Base-by-base conservation (phyloP, 2,113 vertebrate species). In the Microcebus tavaratra region DNA sequence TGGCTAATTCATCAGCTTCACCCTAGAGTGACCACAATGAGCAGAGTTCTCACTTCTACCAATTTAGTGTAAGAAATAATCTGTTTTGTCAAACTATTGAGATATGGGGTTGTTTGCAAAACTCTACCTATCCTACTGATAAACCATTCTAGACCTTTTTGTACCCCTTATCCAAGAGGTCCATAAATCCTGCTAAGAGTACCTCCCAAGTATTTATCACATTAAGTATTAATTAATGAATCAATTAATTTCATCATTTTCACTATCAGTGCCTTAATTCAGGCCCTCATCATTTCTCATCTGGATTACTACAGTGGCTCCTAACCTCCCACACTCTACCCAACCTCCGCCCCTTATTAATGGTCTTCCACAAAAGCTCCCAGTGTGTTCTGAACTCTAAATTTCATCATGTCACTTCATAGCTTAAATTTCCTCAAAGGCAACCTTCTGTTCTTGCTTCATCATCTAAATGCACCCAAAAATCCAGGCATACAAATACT, bases 301-400 rank as follows among this genome's bases (percentile, higher is more conserved):
- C 23, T 55, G 48, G 50, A 96, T 91, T 83, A 91, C 73, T 93
- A 81, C 20, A 81, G 73, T 34, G 45, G 45, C 63, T 93, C 68
- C 39, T 75, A 86, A 86, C 18, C 68, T 48, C 85, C 29, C 78
- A 84, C 39, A 76, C 20, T 78, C 42, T 36, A 29, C 95, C 25
- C 76, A 94, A 90, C 31, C 48, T 83, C 12, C 90, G 95, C 25
- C 67, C 39, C 25, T 73, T 63, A 83, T 45, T 78, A 95, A 86
- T 15, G 27, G 25, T 87, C 76, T 95, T 90, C 31, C 50, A 95
- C 70, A 72, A 84, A 93, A 84, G 36, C 68, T 88, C n/a, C 57
- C 80, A 87, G 15, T 75, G 20, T 87, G 25, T 96, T 84, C 63
- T 92, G 95, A 92, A 80, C 17, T 17, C 8, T 72, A 59, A 80